Percentiles rank a stretch among this genome's conserved stretches.
phyloP scores from a whole-genome alignment of 1,140 invertebrate species.

The Neodiprion virginianus region DNA sequence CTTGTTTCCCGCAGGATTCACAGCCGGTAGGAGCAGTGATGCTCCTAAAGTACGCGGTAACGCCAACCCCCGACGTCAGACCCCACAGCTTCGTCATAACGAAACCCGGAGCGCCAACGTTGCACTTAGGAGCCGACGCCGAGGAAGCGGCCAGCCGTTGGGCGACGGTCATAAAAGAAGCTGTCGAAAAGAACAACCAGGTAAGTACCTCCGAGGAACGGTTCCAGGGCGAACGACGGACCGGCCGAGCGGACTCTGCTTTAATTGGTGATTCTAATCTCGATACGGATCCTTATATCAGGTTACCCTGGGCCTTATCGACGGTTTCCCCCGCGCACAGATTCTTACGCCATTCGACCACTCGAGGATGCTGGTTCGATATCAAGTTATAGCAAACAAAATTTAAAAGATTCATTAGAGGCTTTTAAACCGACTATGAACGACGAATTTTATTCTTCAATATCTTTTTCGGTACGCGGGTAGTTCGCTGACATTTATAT shows the following conservation, averaged over 20 bases:
- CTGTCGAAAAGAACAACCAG: constrained; percentile 71
- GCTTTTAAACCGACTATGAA: too few species aligned
- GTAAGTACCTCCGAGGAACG: constrained; percentile 44
- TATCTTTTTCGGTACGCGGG: not conserved
- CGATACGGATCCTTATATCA: constrained; percentile 1
- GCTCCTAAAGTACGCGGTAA: constrained; percentile 82
- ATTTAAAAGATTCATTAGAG: too few species aligned
- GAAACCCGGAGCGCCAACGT: constrained; percentile 76
- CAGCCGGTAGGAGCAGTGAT: constrained; percentile 90
- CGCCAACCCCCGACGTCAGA: constrained; percentile 68
- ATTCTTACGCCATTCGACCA: too few species aligned
- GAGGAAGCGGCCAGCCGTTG: constrained; percentile 79
- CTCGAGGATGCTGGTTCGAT: too few species aligned
- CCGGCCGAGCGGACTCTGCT: not conserved
- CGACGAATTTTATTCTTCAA: not conserved
- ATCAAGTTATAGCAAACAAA: too few species aligned
- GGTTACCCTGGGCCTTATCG: not conserved
- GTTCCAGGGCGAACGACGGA: not conserved
- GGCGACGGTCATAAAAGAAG: constrained; percentile 75
- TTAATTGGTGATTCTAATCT: constrained; percentile 4
- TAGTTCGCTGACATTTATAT: not conserved
- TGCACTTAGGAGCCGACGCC: constrained; percentile 83
- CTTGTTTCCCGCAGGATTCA: constrained; percentile 69
- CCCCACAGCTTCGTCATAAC: constrained; percentile 75
- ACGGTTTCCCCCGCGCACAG: not conserved